Evolutionary conservation across 1,140 invertebrate species (phyloP).

Genomic region (Hyphantria cunea): DNA sequence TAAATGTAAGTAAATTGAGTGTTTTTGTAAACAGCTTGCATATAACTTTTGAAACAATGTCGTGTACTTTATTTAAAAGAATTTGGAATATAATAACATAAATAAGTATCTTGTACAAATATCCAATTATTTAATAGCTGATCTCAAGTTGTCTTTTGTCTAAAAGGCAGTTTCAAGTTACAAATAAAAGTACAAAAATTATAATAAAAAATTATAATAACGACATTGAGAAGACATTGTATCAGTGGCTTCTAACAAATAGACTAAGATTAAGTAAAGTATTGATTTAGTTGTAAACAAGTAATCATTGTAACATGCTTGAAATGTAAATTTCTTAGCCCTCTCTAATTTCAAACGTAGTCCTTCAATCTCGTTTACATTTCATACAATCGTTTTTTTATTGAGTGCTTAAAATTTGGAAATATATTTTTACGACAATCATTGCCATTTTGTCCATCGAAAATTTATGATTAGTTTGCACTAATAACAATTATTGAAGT

Average conservation of each 20-base stretch:
- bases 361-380: too few relatives aligned
- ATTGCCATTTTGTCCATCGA: too few relatives aligned
- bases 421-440: too few relatives aligned
- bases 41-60: not conserved
- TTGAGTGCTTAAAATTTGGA: too few relatives aligned
- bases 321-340: not conserved
- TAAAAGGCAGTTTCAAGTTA: constrained; percentile 4
- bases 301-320: not conserved
- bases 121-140: not conserved
- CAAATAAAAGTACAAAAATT: constrained; percentile 6
- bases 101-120: not conserved
- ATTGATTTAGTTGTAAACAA: too few relatives aligned
- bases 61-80: not conserved
- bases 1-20: too few relatives aligned
- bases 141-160: constrained; percentile 3
- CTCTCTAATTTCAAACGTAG: too few relatives aligned
- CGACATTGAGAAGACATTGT: not conserved
- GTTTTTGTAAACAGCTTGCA: not conserved
- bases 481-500: too few relatives aligned
- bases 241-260: not conserved
- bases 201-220: not conserved
- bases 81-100: too few relatives aligned
- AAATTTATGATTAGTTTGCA: too few relatives aligned
- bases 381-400: too few relatives aligned
- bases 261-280: not conserved